phyloP scores from a whole-genome alignment of 2,797 vertebrate species.

The Premnoplex brunnescens region DNA sequence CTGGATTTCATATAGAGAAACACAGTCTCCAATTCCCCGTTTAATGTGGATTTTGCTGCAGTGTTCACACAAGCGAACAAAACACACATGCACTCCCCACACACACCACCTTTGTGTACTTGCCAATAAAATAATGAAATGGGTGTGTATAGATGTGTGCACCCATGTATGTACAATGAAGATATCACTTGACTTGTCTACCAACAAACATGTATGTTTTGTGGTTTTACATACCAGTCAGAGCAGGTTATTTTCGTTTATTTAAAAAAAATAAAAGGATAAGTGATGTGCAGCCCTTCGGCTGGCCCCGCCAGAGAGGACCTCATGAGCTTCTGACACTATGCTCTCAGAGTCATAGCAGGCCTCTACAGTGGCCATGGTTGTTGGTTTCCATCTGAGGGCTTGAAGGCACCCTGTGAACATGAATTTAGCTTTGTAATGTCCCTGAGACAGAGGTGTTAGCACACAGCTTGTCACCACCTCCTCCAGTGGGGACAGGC shows the following conservation, averaged over 20 bases:
- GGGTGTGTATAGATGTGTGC: not conserved
- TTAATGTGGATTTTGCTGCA: not conserved
- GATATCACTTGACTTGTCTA: not conserved
- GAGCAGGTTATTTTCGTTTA: not conserved
- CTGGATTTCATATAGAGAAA: not conserved
- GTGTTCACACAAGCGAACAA: not conserved
- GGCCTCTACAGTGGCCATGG: rapidly evolving
- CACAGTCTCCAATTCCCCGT: not conserved
- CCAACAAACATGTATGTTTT: not conserved
- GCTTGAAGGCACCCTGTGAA: not conserved
- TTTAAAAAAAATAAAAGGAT: not conserved
- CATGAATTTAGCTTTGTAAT: not conserved
- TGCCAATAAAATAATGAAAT: not conserved
- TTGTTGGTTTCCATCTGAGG: not conserved
- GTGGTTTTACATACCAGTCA: not conserved
- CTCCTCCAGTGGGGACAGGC: not conserved
- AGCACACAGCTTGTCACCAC: rapidly evolving
- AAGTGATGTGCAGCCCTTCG: not conserved
- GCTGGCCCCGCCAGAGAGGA: rapidly evolving
- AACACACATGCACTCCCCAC: not conserved
- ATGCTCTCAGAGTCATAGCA: not conserved
- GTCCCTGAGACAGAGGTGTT: not conserved
- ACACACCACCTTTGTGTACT: not conserved
- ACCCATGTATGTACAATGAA: not conserved
- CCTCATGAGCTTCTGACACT: not conserved